phyloP scores from a whole-genome alignment of 1,140 invertebrate species.

The Tetraneura akinire region DNA sequence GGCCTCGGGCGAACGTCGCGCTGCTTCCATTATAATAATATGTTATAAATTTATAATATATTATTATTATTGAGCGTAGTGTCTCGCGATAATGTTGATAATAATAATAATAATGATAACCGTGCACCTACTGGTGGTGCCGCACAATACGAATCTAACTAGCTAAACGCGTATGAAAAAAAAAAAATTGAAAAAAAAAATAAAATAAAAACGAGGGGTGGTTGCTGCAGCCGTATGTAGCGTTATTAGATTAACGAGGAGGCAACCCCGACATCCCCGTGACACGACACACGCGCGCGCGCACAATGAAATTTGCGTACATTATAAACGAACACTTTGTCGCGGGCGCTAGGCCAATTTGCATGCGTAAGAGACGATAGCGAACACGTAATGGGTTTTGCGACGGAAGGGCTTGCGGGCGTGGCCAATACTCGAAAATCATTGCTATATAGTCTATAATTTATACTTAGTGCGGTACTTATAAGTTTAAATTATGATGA shows the following conservation, averaged over 20 bases:
- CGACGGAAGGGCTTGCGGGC: neutral
- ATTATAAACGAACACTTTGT: slow-evolving; percentile 51
- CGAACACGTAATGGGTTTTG: slow-evolving; percentile 22
- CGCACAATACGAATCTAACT: slow-evolving; percentile 48
- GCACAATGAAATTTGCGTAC: slow-evolving; percentile 43
- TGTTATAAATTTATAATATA: no score
- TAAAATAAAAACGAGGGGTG: no score
- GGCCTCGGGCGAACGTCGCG: neutral
- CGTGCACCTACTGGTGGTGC: neutral
- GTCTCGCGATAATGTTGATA: neutral
- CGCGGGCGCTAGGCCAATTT: slow-evolving; percentile 33
- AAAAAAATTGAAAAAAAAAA: neutral
- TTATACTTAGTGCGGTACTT: neutral
- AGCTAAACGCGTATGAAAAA: slow-evolving; percentile 28
- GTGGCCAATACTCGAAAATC: slow-evolving; percentile 25
- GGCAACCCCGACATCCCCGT: slow-evolving; percentile 4
- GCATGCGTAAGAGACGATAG: slow-evolving; percentile 34
- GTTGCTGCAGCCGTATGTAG: slow-evolving; percentile 13
- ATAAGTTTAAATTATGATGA: no score
- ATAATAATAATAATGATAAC: slow-evolving; percentile 32
- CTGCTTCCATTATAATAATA: neutral
- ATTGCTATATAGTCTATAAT: neutral
- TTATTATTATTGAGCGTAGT: no score
- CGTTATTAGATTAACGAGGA: slow-evolving; percentile 49
- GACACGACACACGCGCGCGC: neutral